Evolutionary conservation across 2,797 vertebrate species (phyloP).

Genomic region (Myripristis murdjan): DNA sequence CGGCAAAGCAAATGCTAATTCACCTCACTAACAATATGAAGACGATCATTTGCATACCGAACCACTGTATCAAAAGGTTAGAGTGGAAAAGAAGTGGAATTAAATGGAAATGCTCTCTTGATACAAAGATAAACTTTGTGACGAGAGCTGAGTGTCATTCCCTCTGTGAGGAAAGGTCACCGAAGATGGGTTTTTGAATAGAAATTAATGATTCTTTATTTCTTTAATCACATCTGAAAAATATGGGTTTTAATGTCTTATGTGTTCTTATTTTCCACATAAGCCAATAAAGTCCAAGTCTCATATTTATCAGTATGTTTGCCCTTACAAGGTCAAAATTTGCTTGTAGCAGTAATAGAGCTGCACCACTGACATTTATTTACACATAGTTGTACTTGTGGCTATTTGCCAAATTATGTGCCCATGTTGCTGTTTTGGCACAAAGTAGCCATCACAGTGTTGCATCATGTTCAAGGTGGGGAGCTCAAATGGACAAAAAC

Average conservation of each 20-base stretch:
- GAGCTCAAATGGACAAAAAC: too few relatives aligned
- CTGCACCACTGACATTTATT: slow-evolving; percentile 37
- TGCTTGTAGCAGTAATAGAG: slow-evolving; percentile 6
- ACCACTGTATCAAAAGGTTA: slow-evolving; percentile 78
- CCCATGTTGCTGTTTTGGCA: background rate
- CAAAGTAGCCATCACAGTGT: too few relatives aligned
- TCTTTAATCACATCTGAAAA: slow-evolving; percentile 23
- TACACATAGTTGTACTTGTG: background rate
- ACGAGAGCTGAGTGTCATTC: slow-evolving; percentile 59
- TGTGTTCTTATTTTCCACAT: slow-evolving; percentile 25
- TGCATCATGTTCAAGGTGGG: too few relatives aligned
- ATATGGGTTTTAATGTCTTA: slow-evolving; percentile 16
- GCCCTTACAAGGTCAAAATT: slow-evolving; percentile 15
- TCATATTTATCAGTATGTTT: slow-evolving; percentile 39
- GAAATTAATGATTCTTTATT: slow-evolving; percentile 67
- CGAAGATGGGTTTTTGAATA: slow-evolving; percentile 58
- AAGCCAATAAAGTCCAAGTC: background rate
- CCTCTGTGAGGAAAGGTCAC: slow-evolving; percentile 71
- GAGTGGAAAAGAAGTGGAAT: slow-evolving; percentile 71
- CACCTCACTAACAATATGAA: slow-evolving; percentile 77
- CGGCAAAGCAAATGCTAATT: slow-evolving; percentile 79
- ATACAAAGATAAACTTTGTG: slow-evolving; percentile 77
- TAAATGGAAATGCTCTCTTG: slow-evolving; percentile 77
- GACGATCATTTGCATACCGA: slow-evolving; percentile 78
- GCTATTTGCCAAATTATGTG: background rate